Evolutionary conservation across 92 coral and sea anemone species (phyloP).

Genomic region (Blastomussa wellsi): DNA sequence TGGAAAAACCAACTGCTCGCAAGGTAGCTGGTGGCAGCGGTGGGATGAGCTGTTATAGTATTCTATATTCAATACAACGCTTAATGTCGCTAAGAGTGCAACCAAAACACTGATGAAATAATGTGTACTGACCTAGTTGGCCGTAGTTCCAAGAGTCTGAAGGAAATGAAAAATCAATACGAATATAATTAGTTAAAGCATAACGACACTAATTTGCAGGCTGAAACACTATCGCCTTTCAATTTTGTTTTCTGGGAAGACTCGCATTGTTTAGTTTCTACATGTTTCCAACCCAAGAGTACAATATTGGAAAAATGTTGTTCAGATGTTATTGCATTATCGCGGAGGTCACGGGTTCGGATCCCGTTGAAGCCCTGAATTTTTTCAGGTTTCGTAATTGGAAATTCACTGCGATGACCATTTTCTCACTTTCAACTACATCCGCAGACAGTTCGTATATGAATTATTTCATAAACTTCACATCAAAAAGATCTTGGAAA

Average conservation of each 20-base stretch:
- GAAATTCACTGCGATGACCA: no score
- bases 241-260: not conserved
- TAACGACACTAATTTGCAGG: not conserved
- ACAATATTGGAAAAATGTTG: not conserved
- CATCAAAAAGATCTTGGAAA: no score
- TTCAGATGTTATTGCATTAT: no score
- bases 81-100: not conserved
- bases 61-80: not conserved
- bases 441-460: no score
- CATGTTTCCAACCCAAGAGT: not conserved
- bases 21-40: not conserved
- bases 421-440: no score
- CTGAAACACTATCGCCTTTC: not conserved
- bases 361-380: no score
- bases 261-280: not conserved
- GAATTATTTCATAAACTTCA: no score
- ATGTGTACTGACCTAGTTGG: slow-evolving; percentile 64
- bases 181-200: not conserved
- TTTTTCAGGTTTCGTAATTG: no score
- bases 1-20: no score
- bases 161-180: slow-evolving; percentile 16
- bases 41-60: not conserved
- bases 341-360: no score
- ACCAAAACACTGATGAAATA: not conserved
- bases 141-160: slow-evolving; percentile 80